Conservation (phyloP, 2,888 invertebrate genomes). For the Nomada hirtipes region DNA sequence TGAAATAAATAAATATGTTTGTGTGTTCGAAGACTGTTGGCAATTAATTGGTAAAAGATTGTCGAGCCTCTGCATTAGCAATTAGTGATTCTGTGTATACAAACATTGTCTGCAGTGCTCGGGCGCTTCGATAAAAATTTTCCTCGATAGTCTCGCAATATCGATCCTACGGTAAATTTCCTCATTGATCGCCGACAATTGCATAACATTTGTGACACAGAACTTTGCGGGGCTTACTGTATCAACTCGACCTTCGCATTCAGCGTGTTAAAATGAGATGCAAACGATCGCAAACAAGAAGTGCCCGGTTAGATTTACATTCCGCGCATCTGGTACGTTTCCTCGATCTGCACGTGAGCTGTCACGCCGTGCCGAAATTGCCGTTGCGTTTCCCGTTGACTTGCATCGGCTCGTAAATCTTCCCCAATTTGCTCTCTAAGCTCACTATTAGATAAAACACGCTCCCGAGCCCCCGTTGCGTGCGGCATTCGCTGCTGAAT, state of each 20-base stretch:
- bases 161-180: conserved; percentile 10
- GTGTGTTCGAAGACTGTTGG: too few species aligned
- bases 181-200: conserved; percentile 1
- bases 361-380: not conserved
- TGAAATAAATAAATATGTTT: too few species aligned
- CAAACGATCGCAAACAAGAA: conserved; percentile 16
- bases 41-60: too few species aligned
- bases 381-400: not conserved
- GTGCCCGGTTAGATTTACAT: conserved; percentile 13
- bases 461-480: too few species aligned
- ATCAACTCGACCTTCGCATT: conserved; percentile 1
- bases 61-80: too few species aligned
- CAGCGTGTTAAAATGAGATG: conserved; percentile 15
- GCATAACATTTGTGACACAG: not conserved
- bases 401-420: not conserved
- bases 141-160: not conserved
- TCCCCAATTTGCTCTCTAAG: too few species aligned
- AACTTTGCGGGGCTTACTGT: conserved; percentile 6
- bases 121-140: not conserved
- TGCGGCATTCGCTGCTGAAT: too few species aligned
- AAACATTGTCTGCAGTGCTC: not conserved
- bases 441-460: too few species aligned
- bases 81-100: too few species aligned
- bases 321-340: conserved; percentile 3
- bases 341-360: not conserved